Conservation (phyloP, 2,888 invertebrate genomes). For the Caprella mutica region DNA sequence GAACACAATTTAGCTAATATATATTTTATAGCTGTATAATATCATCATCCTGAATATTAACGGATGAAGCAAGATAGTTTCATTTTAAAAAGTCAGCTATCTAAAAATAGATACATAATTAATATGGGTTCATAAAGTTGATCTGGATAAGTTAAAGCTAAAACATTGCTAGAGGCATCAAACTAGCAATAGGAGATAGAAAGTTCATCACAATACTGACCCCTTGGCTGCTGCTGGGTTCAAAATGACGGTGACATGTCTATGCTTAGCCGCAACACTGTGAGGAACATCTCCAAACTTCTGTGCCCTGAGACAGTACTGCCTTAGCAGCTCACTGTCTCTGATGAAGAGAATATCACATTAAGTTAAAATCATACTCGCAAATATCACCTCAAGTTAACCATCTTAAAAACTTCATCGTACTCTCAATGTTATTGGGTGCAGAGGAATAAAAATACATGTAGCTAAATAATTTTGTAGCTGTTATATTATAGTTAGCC, state of each 20-base stretch:
- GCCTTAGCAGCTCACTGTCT: constrained; percentile 57
- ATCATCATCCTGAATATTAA: too few relatives aligned
- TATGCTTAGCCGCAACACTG: constrained; percentile 50
- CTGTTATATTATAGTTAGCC: too few relatives aligned
- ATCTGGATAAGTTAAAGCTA: neutral
- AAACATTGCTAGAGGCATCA: neutral
- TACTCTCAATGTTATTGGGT: too few relatives aligned
- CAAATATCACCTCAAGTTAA: too few relatives aligned
- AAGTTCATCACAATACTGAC: constrained; percentile 12
- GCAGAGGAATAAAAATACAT: too few relatives aligned
- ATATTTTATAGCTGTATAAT: too few relatives aligned
- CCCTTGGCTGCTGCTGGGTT: constrained; percentile 79
- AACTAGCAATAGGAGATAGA: neutral
- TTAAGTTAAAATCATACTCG: neutral
- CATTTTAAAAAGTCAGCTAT: neutral
- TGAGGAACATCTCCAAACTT: constrained; percentile 57
- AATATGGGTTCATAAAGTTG: neutral
- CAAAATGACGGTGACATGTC: constrained; percentile 70
- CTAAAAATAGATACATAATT: neutral
- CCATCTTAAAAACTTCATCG: too few relatives aligned
- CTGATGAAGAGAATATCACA: constrained; percentile 11
- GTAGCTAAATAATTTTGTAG: too few relatives aligned
- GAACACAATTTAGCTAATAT: neutral
- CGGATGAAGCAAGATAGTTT: neutral
- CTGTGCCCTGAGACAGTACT: constrained; percentile 64